Conservation (phyloP, 2,888 invertebrate species). For the Caenorhabditis becei region DNA sequence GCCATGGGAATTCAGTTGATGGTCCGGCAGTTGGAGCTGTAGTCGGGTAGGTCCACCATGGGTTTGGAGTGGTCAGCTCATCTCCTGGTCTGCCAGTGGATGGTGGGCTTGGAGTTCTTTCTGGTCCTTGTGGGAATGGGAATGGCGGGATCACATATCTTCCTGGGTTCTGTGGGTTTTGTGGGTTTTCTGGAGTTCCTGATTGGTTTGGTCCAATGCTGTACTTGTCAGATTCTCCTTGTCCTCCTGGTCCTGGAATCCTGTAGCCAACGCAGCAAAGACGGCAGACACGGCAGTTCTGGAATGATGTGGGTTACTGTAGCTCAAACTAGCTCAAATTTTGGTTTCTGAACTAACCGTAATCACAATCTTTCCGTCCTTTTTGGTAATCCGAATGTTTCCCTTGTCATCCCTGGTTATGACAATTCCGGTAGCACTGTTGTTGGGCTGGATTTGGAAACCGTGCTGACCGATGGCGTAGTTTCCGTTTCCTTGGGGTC, state of each 20-base stretch:
- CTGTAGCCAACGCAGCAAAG: constrained; percentile 23
- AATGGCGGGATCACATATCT: no score
- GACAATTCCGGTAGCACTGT: no score
- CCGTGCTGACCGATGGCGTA: no score
- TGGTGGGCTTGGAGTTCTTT: background rate
- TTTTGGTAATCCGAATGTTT: background rate
- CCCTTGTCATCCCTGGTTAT: no score
- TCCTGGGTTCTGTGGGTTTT: background rate
- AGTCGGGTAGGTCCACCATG: no score
- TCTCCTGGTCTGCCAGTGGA: no score
- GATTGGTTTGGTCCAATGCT: background rate
- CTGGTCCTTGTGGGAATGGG: no score
- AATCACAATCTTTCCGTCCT: constrained; percentile 1
- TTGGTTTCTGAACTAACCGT: constrained; percentile 2
- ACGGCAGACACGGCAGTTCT: constrained; percentile 31
- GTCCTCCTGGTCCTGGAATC: constrained; percentile 23
- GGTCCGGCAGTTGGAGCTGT: no score
- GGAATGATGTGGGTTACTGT: background rate
- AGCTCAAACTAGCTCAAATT: background rate
- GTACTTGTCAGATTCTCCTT: background rate
- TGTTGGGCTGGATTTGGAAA: no score
- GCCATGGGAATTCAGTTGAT: no score
- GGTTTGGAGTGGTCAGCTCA: no score
- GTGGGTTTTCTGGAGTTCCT: background rate
- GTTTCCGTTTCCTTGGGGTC: no score